Evolutionary conservation across 2,888 invertebrate genomes (phyloP).

Genomic region (Ommatoiulus sabulosus): DNA sequence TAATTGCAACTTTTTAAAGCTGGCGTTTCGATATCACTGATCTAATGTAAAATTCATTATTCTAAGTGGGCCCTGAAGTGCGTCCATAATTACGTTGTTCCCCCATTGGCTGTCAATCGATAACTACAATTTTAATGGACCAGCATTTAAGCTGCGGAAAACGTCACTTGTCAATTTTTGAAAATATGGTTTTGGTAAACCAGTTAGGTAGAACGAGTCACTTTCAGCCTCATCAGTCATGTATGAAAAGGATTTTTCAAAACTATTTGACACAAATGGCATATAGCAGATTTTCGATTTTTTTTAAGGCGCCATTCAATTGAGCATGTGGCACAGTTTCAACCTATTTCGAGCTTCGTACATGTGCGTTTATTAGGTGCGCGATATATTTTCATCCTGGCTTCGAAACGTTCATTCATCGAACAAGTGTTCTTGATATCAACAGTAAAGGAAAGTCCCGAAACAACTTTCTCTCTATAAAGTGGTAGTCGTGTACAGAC

Average conservation of each 20-base stretch:
- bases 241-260: conserved; percentile 31
- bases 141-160: neutral
- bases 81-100: neutral
- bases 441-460: too few relatives aligned
- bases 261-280: conserved; percentile 30
- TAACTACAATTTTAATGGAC: conserved; percentile 5
- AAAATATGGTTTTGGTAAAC: conserved; percentile 36
- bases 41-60: conserved; percentile 40
- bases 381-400: too few relatives aligned
- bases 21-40: neutral
- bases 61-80: conserved; percentile 26
- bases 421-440: too few relatives aligned
- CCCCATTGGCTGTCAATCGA: neutral
- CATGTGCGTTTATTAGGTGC: neutral
- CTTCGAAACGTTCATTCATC: too few relatives aligned
- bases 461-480: too few relatives aligned
- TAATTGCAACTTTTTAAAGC: neutral
- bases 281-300: conserved; percentile 5
- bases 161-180: neutral
- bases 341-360: neutral
- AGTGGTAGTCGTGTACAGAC: too few relatives aligned
- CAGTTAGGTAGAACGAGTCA: conserved; percentile 36
- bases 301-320: neutral
- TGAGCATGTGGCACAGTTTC: neutral
- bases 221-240: conserved; percentile 32